These are phyloP conservation scores for Acanthaster planci DNA, from an alignment of 35 echinoderm and acorn worm genomes.

Conservation along the genomic window DNA sequence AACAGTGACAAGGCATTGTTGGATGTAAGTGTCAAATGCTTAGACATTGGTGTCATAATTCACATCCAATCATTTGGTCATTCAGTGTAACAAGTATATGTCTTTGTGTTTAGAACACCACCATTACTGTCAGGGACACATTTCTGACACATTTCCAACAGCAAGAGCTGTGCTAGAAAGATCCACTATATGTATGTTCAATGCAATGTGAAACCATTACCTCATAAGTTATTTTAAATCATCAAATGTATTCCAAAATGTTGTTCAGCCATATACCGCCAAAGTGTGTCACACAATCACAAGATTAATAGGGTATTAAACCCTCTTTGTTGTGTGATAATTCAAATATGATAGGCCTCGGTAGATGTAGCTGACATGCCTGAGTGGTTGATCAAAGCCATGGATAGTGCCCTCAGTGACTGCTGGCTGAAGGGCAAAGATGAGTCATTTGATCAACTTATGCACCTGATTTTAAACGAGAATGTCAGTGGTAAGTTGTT, in stretches of 20 bases:
- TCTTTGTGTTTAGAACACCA: no score
- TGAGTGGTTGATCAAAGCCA: conserved; percentile 85
- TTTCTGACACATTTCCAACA: no score
- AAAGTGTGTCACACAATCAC: background rate
- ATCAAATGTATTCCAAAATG: background rate
- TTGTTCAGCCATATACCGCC: background rate
- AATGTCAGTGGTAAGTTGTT: conserved; percentile 89
- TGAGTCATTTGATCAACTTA: conserved; percentile 74
- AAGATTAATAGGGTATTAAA: background rate
- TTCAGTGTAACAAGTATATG: no score
- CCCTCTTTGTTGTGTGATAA: background rate
- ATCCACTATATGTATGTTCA: no score
- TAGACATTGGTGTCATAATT: no score
- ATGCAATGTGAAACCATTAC: no score
- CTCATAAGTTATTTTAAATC: no score
- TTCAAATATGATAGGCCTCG: conserved; percentile 50
- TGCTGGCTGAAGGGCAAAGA: conserved; percentile 79
- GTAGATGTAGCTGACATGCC: conserved; percentile 76
- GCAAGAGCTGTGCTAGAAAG: no score
- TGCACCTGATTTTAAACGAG: conserved; percentile 82
- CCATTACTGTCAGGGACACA: no score
- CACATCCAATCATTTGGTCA: no score
- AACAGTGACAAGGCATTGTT: background rate
- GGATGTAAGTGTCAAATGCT: background rate
- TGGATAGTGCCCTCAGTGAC: conserved; percentile 74